phyloP scores from a whole-genome alignment of 2,797 vertebrate genomes.

The Sparus aurata region DNA sequence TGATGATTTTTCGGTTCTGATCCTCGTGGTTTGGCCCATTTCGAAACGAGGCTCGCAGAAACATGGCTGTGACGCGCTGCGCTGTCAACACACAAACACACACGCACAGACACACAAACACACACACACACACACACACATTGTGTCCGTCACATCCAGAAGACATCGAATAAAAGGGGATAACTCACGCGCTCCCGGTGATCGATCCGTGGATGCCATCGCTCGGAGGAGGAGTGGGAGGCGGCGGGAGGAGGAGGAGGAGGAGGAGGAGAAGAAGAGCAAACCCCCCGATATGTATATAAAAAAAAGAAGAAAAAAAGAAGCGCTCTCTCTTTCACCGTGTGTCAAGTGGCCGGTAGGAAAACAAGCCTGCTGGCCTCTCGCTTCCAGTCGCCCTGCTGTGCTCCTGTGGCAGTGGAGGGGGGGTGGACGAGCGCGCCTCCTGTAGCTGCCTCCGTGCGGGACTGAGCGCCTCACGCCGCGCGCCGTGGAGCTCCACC shows the following conservation, averaged over 20 bases:
- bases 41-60: conserved; percentile 34
- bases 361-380: conserved; percentile 29
- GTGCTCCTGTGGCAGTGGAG: conserved; percentile 33
- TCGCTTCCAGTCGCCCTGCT: conserved; percentile 45
- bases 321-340: conserved; percentile 56
- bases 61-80: conserved; percentile 71
- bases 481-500: conserved; percentile 62
- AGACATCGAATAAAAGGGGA: conserved; percentile 26
- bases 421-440: conserved; percentile 46
- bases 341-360: conserved; percentile 57
- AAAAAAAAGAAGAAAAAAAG: too few species aligned
- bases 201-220: conserved; percentile 81
- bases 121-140: neutral
- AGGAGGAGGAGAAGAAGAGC: conserved; percentile 40
- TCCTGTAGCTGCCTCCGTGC: conserved; percentile 70
- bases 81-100: neutral
- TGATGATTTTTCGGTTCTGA: neutral
- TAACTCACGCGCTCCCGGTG: conserved; percentile 81
- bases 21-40: conserved; percentile 7
- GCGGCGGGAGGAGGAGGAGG: conserved; percentile 33
- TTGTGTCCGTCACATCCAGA: conserved; percentile 37
- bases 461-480: conserved; percentile 71
- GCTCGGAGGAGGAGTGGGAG: conserved; percentile 56
- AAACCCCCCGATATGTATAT: conserved; percentile 47
- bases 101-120: too few species aligned